Evolutionary conservation across 2,113 vertebrate species (phyloP), one percentile per base, ranked within the genome.

Genomic region (Sisor rabdophorus): DNA sequence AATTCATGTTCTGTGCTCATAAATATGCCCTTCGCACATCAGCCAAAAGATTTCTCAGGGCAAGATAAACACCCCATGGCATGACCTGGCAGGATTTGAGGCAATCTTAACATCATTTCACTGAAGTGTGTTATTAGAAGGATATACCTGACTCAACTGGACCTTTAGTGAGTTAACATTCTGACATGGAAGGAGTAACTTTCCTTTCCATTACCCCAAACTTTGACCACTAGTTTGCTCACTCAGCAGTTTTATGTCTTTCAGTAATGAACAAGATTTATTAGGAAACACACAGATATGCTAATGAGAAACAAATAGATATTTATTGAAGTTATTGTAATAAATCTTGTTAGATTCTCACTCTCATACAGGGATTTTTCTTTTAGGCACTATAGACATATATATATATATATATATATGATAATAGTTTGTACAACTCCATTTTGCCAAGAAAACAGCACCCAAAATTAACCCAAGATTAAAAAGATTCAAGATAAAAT

Each of bases 71-170:
- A 24, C 60, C 73, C 73, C 22, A 44, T 47, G 58, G 74, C 40
- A 64, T 22, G 11, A 30, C 55, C 44, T 48, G 32, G 32, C 36
- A 58, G n/a, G 53, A 11, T 67, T 26, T 8, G 16, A 30, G 16
- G 16, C 52, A 7, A 44, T 68, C 22, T 68, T 36, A 58, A 67
- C 53, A 56, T 56, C 63, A 68, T 68, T 48, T 67, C 53, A 30
- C 63, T 15, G 53, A 58, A 47, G 17, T 32, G 53, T 20, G 22
- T 28, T 44, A 72, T 58, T 44, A 47, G 36, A 32, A 26, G 3
- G 47, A 50, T 48, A 26, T n/a, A 44, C 52, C 26, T 32, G 64
- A 58, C 74, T 76, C 74, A 26, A 36, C 36, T 30, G 26, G 53
- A 52, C 24, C 52, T 56, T 32, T 9, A 68, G 53, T 36, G 40